Conservation (phyloP, 2,113 vertebrate genomes). For the Hoplias malabaricus region DNA sequence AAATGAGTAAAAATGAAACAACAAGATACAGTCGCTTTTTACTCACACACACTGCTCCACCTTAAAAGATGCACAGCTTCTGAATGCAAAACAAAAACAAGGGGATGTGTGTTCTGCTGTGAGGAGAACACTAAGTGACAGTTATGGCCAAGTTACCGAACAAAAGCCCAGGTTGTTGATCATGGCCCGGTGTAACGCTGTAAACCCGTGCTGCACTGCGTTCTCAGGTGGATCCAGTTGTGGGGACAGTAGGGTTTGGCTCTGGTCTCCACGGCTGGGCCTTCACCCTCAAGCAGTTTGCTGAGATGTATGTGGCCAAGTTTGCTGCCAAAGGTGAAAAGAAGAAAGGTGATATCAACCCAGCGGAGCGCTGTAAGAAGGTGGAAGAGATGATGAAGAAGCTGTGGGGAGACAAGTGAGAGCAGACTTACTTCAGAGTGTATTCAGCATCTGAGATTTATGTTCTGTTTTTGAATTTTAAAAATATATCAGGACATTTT, state of each 20-base stretch:
- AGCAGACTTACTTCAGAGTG: neutral
- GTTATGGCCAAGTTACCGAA: no score
- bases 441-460: neutral
- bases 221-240: constrained; percentile 57
- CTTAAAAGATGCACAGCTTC: no score
- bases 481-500: neutral
- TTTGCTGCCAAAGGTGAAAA: constrained; percentile 65
- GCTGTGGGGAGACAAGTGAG: constrained; percentile 57
- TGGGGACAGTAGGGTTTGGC: constrained; percentile 60
- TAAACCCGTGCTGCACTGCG: no score
- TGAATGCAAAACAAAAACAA: no score
- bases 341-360: constrained; percentile 56
- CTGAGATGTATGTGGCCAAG: constrained; percentile 64
- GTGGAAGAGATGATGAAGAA: constrained; percentile 59
- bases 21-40: no score
- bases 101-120: no score
- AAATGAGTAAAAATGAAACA: no score
- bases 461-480: no score
- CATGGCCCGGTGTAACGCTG: no score
- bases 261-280: constrained; percentile 63
- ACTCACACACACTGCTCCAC: no score
- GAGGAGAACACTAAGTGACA: no score
- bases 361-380: constrained; percentile 38
- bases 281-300: constrained; percentile 69
- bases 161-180: no score